Evolutionary conservation across 2,113 vertebrate genomes (phyloP).

Genomic region (Aspiorhynchus laticeps): DNA sequence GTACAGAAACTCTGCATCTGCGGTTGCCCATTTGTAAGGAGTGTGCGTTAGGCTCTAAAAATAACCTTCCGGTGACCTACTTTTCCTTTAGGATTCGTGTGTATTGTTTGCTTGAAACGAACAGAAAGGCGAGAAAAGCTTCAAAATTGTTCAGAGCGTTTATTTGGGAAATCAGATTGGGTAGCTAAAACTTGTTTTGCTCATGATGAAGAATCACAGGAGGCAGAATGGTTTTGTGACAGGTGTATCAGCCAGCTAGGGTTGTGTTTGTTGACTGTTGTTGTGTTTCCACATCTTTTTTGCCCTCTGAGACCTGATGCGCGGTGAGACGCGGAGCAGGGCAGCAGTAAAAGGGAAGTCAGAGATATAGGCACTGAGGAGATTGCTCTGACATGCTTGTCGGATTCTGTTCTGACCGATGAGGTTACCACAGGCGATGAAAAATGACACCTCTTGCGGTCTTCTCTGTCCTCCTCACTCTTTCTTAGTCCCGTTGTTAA

Average conservation of each 20-base stretch:
- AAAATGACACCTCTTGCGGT: conserved; percentile 42
- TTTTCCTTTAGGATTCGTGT: conserved; percentile 65
- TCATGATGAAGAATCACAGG: conserved; percentile 31
- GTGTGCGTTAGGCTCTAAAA: conserved; percentile 69
- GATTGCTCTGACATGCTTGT: conserved; percentile 57
- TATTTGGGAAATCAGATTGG: conserved; percentile 42
- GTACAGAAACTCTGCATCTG: conserved; percentile 64
- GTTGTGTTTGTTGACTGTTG: conserved; percentile 34
- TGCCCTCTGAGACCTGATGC: conserved; percentile 39
- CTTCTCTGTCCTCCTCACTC: conserved; percentile 1
- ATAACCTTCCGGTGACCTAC: conserved; percentile 74
- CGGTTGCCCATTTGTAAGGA: conserved; percentile 62
- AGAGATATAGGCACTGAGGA: conserved; percentile 48
- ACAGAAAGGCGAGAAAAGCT: conserved; percentile 19
- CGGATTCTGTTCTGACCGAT: conserved; percentile 51
- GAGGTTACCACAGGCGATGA: conserved; percentile 41
- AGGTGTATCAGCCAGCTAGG: background rate
- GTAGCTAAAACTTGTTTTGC: conserved; percentile 17
- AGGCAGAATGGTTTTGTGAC: conserved; percentile 7
- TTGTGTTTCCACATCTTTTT: conserved; percentile 38
- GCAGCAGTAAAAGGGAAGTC: conserved; percentile 43
- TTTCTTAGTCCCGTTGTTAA: conserved; percentile 35
- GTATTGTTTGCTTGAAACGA: conserved; percentile 57
- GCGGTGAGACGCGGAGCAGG: conserved; percentile 19
- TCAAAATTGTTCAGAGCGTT: conserved; percentile 35